Evolutionary conservation across 2,888 invertebrate species (phyloP).

Genomic region (Calliphora vomitoria): DNA sequence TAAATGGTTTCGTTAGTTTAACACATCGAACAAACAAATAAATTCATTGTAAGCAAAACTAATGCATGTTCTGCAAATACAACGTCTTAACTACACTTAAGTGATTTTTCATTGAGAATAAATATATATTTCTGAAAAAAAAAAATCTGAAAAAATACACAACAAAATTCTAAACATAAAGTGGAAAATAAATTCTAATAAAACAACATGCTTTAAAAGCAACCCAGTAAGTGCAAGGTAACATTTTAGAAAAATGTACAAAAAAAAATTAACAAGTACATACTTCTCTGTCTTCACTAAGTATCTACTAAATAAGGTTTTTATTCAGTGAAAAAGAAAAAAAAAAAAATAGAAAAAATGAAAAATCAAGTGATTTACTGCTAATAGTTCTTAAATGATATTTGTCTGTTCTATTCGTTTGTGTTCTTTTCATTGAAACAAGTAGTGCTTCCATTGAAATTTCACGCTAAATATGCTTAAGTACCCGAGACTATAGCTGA

Average conservation of each 20-base stretch:
- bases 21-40: constrained; percentile 2
- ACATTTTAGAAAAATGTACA: constrained; percentile 27
- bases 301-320: neutral
- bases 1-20: constrained; percentile 56
- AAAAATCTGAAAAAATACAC: neutral
- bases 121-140: constrained; percentile 2
- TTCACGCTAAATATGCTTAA: constrained; percentile 56
- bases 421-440: constrained; percentile 34
- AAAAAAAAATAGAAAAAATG: neutral
- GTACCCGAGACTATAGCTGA: neutral
- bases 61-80: constrained; percentile 42
- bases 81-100: constrained; percentile 60
- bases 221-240: constrained; percentile 69
- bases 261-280: constrained; percentile 6
- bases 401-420: neutral
- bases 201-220: constrained; percentile 3
- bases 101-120: constrained; percentile 65
- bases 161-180: neutral
- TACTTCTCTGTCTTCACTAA: constrained; percentile 13
- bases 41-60: constrained; percentile 28
- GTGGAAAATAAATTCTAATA: neutral
- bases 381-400: constrained; percentile 35
- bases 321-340: neutral
- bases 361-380: constrained; percentile 54
- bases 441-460: constrained; percentile 47